Evolutionary conservation across 2,113 vertebrate genomes (phyloP).

Genomic region (Corythornis vintsioides): DNA sequence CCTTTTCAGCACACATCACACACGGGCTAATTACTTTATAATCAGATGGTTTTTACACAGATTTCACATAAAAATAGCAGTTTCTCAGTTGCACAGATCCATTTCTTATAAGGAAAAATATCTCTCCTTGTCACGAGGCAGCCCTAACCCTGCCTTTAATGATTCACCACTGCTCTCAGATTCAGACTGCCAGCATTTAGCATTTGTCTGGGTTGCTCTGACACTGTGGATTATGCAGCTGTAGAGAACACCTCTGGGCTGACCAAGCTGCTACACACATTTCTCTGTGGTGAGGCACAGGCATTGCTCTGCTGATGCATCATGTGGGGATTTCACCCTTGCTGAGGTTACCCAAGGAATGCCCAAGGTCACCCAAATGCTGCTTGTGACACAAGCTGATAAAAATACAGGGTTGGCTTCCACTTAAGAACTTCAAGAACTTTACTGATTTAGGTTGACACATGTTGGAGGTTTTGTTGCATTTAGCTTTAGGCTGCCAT

Average conservation of each 20-base stretch:
- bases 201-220: not conserved
- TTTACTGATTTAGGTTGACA: not conserved
- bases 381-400: not conserved
- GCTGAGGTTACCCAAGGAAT: not conserved
- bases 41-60: slow-evolving; percentile 31
- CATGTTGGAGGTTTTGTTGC: not conserved
- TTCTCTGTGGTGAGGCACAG: not conserved
- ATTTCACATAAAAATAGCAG: not conserved
- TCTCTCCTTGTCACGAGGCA: not conserved
- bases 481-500: not conserved
- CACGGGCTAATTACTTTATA: not conserved
- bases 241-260: not conserved
- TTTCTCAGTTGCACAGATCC: not conserved
- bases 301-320: not conserved
- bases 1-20: not conserved
- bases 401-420: not conserved
- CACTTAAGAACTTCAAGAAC: not conserved
- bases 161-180: not conserved
- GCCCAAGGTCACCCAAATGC: not conserved
- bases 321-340: not conserved
- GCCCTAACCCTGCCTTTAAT: not conserved
- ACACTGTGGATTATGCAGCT: not conserved
- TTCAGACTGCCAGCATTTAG: not conserved
- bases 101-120: not conserved
- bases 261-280: not conserved